Evolutionary conservation across 2,888 invertebrate genomes (phyloP).

Genomic region (Ochropleura plecta): DNA sequence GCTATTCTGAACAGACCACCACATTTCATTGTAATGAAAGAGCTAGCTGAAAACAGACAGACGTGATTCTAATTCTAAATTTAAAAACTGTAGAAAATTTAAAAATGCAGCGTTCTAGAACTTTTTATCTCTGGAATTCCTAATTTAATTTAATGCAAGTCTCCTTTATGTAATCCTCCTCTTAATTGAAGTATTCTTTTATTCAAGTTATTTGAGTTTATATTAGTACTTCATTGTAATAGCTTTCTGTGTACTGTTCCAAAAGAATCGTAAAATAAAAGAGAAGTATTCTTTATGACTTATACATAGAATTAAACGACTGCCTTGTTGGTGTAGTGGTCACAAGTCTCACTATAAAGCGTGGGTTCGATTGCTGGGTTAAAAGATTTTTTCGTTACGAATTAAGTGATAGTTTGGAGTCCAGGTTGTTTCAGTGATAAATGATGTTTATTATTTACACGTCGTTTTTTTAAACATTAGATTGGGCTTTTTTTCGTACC

Average conservation of each 20-base stretch:
- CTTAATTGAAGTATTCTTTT: constrained; percentile 43
- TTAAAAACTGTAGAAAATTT: constrained; percentile 33
- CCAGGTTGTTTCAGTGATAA: too few relatives aligned
- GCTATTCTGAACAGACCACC: not conserved
- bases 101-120: constrained; percentile 40
- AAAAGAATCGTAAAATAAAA: constrained; percentile 54
- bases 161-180: constrained; percentile 34
- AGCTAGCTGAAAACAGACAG: not conserved
- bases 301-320: constrained; percentile 38
- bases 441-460: too few relatives aligned
- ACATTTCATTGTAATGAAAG: not conserved
- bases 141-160: constrained; percentile 51
- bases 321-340: not conserved
- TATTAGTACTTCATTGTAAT: constrained; percentile 51
- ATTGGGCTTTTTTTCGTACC: too few relatives aligned
- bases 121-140: constrained; percentile 30
- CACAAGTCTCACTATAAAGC: not conserved
- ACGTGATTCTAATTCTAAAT: constrained; percentile 5
- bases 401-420: too few relatives aligned
- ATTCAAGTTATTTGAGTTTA: constrained; percentile 49
- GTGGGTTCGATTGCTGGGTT: not conserved
- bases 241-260: constrained; percentile 38
- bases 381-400: too few relatives aligned
- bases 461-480: too few relatives aligned
- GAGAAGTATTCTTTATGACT: constrained; percentile 44